Conservation (phyloP, 2,888 invertebrate species). For the Dastarcus helophoroides region DNA sequence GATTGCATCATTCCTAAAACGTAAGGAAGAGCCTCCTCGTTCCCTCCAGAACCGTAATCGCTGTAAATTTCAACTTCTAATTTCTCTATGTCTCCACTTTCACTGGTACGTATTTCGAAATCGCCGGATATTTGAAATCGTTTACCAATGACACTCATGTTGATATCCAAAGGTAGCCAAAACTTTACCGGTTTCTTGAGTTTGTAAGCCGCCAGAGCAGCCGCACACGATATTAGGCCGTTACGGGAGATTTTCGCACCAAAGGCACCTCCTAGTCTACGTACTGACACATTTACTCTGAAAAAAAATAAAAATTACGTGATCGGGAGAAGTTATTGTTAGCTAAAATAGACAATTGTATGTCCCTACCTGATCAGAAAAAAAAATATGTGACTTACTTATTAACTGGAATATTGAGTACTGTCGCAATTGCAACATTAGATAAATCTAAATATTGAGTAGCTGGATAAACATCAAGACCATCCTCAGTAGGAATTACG, state of each 20-base stretch:
- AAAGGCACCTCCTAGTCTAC: slow-evolving; percentile 70
- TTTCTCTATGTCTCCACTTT: slow-evolving; percentile 54
- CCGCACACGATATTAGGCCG: slow-evolving; percentile 47
- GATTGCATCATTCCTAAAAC: slow-evolving; percentile 36
- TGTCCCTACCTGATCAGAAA: not conserved
- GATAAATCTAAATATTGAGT: slow-evolving; percentile 52
- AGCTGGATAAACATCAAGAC: slow-evolving; percentile 49
- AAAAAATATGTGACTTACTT: slow-evolving; percentile 36
- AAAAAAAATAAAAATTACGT: not conserved
- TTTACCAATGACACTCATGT: slow-evolving; percentile 59
- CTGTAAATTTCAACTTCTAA: slow-evolving; percentile 44
- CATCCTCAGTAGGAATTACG: slow-evolving; percentile 53
- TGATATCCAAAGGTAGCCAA: slow-evolving; percentile 56
- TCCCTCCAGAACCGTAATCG: slow-evolving; percentile 43
- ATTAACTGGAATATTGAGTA: slow-evolving; percentile 45
- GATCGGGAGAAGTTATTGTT: too few species aligned
- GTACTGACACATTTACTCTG: slow-evolving; percentile 60
- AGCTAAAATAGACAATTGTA: not conserved
- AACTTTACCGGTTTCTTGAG: slow-evolving; percentile 57
- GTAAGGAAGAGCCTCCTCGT: slow-evolving; percentile 39
- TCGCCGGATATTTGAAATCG: slow-evolving; percentile 47
- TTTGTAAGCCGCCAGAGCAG: slow-evolving; percentile 56
- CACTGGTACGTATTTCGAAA: slow-evolving; percentile 55
- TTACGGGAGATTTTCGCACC: slow-evolving; percentile 64
- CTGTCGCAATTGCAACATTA: slow-evolving; percentile 43